These are phyloP conservation scores for Potamilus streckersoni DNA, from an alignment of 1,140 invertebrate genomes.

Conservation along the genomic window DNA sequence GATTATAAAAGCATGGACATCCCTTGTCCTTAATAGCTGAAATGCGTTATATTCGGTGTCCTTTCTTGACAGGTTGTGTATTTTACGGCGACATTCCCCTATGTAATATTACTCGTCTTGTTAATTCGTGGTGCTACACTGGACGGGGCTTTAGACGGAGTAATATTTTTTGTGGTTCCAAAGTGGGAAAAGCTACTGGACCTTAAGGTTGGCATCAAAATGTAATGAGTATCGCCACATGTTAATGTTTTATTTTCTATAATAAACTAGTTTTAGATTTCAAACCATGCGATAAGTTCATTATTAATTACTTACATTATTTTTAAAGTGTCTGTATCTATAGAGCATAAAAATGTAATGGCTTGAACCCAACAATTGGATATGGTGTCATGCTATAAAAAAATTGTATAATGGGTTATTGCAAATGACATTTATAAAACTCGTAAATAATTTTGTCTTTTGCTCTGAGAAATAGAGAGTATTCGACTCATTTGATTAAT, in stretches of 20 bases:
- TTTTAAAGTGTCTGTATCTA: background rate
- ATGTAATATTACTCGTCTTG: constrained; percentile 65
- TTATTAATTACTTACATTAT: background rate
- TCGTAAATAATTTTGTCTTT: too few relatives aligned
- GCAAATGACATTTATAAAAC: too few relatives aligned
- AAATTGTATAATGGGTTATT: too few relatives aligned
- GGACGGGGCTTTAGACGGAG: constrained; percentile 77
- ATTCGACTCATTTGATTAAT: too few relatives aligned
- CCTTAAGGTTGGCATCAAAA: constrained; percentile 43
- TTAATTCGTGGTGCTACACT: constrained; percentile 73
- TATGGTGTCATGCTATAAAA: too few relatives aligned
- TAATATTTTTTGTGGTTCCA: constrained; percentile 82
- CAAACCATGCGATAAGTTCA: background rate
- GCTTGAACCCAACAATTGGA: background rate
- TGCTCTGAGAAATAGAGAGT: too few relatives aligned
- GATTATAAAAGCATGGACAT: too few relatives aligned
- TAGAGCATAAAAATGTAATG: background rate
- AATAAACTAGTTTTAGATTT: background rate
- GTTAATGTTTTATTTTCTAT: background rate
- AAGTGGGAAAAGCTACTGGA: constrained; percentile 50
- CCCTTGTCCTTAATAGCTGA: too few relatives aligned
- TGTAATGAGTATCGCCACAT: background rate
- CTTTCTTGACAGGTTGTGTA: constrained; percentile 66
- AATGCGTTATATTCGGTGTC: background rate
- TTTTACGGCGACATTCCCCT: constrained; percentile 70